A percentile compares a stretch with the other conserved stretches of the same genome.
Conservation (phyloP, 2,888 invertebrate genomes). For the Melangyna quadrimaculata region DNA sequence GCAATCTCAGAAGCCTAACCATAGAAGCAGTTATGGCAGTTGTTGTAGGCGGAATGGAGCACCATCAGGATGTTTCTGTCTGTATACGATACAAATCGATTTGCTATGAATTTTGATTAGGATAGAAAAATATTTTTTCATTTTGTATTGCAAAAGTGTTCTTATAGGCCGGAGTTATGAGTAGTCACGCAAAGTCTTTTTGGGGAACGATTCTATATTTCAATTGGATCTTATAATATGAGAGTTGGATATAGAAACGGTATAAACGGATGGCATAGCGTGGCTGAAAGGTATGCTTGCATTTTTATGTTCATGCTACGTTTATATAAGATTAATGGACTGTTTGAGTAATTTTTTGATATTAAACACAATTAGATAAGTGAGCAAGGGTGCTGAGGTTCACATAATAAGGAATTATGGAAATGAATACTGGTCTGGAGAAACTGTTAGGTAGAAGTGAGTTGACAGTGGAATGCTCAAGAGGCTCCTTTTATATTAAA, state of each 20-base stretch:
- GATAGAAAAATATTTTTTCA: conserved; percentile 60
- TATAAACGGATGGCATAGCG: background rate
- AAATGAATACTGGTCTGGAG: conserved; percentile 6
- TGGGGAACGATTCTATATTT: conserved; percentile 18
- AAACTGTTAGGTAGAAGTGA: background rate
- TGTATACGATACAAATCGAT: conserved; percentile 57
- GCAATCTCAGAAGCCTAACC: conserved; percentile 1
- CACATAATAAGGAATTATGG: conserved; percentile 57
- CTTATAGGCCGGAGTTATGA: conserved; percentile 31
- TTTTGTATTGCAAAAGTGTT: conserved; percentile 36
- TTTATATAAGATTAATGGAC: conserved; percentile 35
- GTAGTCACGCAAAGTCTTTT: conserved; percentile 59
- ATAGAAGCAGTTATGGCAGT: background rate
- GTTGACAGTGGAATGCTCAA: background rate
- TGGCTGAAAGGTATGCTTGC: background rate
- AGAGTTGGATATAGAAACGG: background rate
- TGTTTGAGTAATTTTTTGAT: conserved; percentile 53
- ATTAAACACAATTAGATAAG: conserved; percentile 59
- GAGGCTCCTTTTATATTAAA: background rate
- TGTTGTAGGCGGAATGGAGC: background rate
- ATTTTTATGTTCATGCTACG: conserved; percentile 2
- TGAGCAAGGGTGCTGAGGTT: conserved; percentile 30
- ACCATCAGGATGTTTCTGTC: background rate
- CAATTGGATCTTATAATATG: conserved; percentile 18
- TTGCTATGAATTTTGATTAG: conserved; percentile 66